Evolutionary conservation across 2,797 vertebrate genomes (phyloP).

Genomic region (Eulemur coronatus): DNA sequence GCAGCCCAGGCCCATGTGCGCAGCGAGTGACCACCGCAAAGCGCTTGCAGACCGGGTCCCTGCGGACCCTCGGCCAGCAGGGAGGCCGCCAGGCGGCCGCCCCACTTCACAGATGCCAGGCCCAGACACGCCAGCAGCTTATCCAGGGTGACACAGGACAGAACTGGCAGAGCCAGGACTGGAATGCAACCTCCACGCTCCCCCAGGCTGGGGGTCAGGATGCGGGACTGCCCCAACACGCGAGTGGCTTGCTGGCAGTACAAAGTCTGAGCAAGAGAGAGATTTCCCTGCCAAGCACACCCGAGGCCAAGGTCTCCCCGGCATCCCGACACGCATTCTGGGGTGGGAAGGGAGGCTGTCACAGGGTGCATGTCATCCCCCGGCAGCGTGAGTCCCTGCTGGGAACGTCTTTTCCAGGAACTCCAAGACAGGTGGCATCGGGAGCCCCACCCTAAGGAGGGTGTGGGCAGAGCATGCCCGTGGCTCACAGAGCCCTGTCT

Average conservation of each 20-base stretch:
- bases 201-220: not conserved
- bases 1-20: rapidly evolving
- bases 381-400: not conserved
- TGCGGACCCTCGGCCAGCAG: not conserved
- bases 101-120: not conserved
- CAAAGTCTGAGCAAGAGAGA: not conserved
- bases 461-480: not conserved
- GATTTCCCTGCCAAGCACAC: not conserved
- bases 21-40: not conserved
- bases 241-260: not conserved
- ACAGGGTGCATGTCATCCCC: not conserved
- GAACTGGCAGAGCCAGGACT: too few species aligned
- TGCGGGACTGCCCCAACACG: not conserved
- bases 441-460: not conserved
- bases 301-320: not conserved
- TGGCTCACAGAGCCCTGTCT: not conserved
- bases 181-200: not conserved
- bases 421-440: not conserved
- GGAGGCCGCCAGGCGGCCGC: rapidly evolving
- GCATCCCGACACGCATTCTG: rapidly evolving
- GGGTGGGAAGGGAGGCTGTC: too few species aligned
- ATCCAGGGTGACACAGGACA: not conserved
- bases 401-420: not conserved
- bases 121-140: not conserved
- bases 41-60: not conserved